phyloP scores from a whole-genome alignment of 2,113 vertebrate genomes.

The Emydura subglobosa region DNA sequence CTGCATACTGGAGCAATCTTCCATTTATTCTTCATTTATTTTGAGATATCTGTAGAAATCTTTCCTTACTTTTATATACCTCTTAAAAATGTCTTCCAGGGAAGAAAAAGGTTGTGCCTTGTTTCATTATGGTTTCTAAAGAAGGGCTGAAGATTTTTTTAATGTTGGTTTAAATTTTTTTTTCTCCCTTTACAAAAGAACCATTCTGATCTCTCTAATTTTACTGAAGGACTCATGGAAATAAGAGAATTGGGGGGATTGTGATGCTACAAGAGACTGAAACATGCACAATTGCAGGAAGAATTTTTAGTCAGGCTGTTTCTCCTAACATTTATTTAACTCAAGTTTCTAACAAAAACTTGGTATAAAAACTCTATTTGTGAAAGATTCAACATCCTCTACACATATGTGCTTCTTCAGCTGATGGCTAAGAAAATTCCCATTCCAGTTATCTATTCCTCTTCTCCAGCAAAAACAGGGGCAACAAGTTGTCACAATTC shows the following conservation, averaged over 20 bases:
- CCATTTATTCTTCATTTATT: slow-evolving; percentile 8
- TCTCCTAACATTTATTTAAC: not conserved
- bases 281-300: not conserved
- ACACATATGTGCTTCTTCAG: not conserved
- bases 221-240: not conserved
- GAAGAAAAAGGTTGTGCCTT: not conserved
- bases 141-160: not conserved
- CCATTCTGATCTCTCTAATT: not conserved
- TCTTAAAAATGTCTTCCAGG: not conserved
- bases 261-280: not conserved
- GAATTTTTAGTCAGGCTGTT: not conserved
- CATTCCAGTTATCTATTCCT: not conserved
- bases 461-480: not conserved
- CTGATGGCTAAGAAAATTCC: slow-evolving; percentile 2
- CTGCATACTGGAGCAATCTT: not conserved
- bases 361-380: not conserved
- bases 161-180: not conserved
- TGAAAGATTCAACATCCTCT: not conserved
- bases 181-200: not conserved
- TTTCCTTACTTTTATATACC: not conserved
- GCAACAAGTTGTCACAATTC: not conserved
- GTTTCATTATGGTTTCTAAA: not conserved
- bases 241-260: not conserved
- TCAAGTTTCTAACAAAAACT: not conserved
- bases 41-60: not conserved